A percentile compares a stretch with the other conserved stretches of the same genome.
Conservation (phyloP, 1,140 invertebrate genomes). For the Leptinotarsa lineolata region DNA sequence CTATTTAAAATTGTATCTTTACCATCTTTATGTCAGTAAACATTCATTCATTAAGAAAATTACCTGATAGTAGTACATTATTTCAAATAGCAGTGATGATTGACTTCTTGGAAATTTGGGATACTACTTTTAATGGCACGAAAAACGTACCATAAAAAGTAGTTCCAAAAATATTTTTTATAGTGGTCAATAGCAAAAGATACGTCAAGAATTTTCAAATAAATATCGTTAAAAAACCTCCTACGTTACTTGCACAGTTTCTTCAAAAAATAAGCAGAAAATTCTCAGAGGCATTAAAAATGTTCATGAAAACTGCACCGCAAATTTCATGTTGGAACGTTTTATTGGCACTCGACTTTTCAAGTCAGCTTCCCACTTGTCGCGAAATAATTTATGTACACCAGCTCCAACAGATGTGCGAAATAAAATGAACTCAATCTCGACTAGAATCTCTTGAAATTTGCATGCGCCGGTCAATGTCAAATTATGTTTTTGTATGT, state of each 20-base stretch:
- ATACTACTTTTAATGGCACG: too few relatives aligned
- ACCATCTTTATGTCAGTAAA: too few relatives aligned
- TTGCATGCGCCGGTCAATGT: neutral
- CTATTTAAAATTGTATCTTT: too few relatives aligned
- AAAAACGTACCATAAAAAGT: too few relatives aligned
- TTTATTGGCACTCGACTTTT: slow-evolving; percentile 8
- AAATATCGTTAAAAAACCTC: neutral
- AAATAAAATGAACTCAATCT: slow-evolving; percentile 1
- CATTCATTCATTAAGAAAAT: too few relatives aligned
- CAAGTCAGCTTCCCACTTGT: neutral
- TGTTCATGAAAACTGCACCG: neutral
- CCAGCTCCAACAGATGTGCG: neutral
- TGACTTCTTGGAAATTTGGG: too few relatives aligned
- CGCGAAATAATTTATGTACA: slow-evolving; percentile 1
- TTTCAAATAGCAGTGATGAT: too few relatives aligned
- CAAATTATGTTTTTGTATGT: neutral
- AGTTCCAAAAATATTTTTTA: too few relatives aligned
- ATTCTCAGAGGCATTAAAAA: neutral
- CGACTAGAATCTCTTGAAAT: neutral
- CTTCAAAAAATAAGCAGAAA: neutral
- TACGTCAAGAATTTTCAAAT: too few relatives aligned
- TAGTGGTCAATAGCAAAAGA: too few relatives aligned
- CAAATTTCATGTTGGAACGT: neutral
- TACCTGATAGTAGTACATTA: too few relatives aligned
- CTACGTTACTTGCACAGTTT: neutral